A percentile compares a stretch with the other conserved stretches of the same genome.
Evolutionary conservation across 1,140 invertebrate genomes (phyloP).

Genomic region (Bombus vancouverensis): DNA sequence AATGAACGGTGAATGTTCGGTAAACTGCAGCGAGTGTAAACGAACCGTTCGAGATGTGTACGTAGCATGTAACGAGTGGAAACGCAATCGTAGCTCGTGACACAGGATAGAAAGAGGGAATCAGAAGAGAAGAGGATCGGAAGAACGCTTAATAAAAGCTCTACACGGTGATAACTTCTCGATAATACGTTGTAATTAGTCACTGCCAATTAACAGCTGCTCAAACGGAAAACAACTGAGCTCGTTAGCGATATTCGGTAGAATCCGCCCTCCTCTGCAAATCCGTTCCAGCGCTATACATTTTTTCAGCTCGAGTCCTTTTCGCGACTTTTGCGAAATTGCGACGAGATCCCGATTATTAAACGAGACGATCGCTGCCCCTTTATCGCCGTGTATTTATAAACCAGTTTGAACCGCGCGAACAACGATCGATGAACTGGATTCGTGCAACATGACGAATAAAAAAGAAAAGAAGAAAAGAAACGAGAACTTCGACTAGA

Average conservation of each 20-base stretch:
- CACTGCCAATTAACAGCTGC: conserved; percentile 83
- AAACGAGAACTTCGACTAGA: too few relatives aligned
- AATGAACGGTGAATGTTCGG: neutral
- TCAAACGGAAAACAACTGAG: conserved; percentile 81
- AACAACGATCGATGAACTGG: too few relatives aligned
- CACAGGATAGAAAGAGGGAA: conserved; percentile 32
- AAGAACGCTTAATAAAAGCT: conserved; percentile 66
- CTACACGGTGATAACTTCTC: conserved; percentile 72
- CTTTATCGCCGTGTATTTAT: neutral
- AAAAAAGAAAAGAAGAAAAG: accelerated
- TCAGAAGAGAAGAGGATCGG: conserved; percentile 65
- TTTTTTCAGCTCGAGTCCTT: conserved; percentile 2
- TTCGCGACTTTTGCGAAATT: neutral
- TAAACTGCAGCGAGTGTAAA: neutral
- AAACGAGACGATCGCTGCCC: neutral
- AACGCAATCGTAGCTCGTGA: conserved; percentile 50
- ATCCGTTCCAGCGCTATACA: neutral
- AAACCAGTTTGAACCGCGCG: too few relatives aligned
- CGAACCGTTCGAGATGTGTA: neutral
- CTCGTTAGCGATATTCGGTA: conserved; percentile 73
- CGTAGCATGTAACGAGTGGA: conserved; percentile 13
- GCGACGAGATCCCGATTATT: neutral
- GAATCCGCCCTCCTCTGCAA: conserved; percentile 53
- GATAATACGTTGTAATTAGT: conserved; percentile 81
- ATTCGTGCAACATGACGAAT: too few relatives aligned